Conservation (phyloP, 1,140 invertebrate genomes). For the Drosophila triauraria region DNA sequence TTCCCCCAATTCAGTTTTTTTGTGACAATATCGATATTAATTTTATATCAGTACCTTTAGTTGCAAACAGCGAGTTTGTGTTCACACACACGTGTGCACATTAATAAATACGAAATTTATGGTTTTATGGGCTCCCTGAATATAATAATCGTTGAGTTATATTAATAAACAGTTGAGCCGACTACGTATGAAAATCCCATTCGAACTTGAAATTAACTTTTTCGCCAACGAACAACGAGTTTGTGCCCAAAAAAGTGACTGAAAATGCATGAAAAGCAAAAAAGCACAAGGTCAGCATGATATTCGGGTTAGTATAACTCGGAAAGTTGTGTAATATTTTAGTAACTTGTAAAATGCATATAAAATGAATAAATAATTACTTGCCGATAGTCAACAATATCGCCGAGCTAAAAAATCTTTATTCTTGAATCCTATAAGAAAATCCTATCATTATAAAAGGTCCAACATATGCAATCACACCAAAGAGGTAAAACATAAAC, state of each 20-base stretch:
- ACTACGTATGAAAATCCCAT: conserved; percentile 12
- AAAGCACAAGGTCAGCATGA: conserved; percentile 12
- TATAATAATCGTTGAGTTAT: conserved; percentile 14
- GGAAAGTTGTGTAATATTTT: not conserved
- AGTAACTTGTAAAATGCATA: not conserved
- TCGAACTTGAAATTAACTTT: conserved; percentile 24
- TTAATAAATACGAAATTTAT: conserved; percentile 54
- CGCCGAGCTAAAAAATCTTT: too few relatives aligned
- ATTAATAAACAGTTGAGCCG: conserved; percentile 18
- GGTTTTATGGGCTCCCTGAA: conserved; percentile 39
- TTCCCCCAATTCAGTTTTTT: not conserved
- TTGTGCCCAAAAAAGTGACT: not conserved
- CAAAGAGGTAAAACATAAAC: too few relatives aligned
- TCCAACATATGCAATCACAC: too few relatives aligned
- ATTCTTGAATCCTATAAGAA: too few relatives aligned
- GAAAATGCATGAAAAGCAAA: conserved; percentile 5
- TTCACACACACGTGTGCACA: conserved; percentile 22
- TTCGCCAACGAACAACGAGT: conserved; percentile 7
- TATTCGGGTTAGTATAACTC: not conserved
- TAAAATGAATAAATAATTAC: too few relatives aligned
- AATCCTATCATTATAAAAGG: too few relatives aligned
- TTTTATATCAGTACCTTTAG: conserved; percentile 41
- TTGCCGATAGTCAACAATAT: too few relatives aligned
- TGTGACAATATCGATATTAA: conserved; percentile 32
- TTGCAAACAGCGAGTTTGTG: not conserved